These are phyloP conservation scores for Napeogenes sylphis DNA, from an alignment of 2,888 invertebrate genomes.

Conservation along the genomic window DNA sequence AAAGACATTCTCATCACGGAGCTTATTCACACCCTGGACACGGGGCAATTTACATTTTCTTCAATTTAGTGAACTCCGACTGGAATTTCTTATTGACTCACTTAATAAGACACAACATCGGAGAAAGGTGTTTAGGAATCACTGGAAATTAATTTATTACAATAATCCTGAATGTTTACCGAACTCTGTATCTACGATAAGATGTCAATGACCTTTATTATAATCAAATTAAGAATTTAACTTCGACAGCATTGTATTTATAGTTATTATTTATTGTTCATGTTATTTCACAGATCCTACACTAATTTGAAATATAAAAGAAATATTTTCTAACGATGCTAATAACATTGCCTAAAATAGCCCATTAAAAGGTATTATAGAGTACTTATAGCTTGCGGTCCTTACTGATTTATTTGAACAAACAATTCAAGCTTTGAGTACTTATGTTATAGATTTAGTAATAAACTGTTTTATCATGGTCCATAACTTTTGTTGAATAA, in stretches of 20 bases:
- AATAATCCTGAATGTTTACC: not conserved
- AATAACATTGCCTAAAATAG: conserved; percentile 13
- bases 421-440: conserved; percentile 32
- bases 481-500: conserved; percentile 62
- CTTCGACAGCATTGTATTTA: no score
- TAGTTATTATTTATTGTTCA: no score
- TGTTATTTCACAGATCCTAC: no score
- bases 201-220: no score
- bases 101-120: conserved; percentile 36
- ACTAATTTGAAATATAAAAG: not conserved
- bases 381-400: conserved; percentile 13
- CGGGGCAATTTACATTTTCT: conserved; percentile 69
- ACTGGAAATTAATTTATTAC: conserved; percentile 5
- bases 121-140: conserved; percentile 18
- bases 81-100: conserved; percentile 61
- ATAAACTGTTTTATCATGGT: conserved; percentile 62
- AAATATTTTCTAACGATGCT: not conserved
- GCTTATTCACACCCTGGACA: conserved; percentile 50
- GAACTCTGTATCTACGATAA: no score
- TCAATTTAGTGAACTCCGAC: conserved; percentile 63
- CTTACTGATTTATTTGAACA: conserved; percentile 26
- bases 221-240: no score
- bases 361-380: conserved; percentile 9
- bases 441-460: conserved; percentile 53
- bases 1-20: conserved; percentile 56